Evolutionary conservation across 30 jellyfish, hydroid and myxozoan genomes (phyloP).

Genomic region (Chrysaora quinquecirrha): DNA sequence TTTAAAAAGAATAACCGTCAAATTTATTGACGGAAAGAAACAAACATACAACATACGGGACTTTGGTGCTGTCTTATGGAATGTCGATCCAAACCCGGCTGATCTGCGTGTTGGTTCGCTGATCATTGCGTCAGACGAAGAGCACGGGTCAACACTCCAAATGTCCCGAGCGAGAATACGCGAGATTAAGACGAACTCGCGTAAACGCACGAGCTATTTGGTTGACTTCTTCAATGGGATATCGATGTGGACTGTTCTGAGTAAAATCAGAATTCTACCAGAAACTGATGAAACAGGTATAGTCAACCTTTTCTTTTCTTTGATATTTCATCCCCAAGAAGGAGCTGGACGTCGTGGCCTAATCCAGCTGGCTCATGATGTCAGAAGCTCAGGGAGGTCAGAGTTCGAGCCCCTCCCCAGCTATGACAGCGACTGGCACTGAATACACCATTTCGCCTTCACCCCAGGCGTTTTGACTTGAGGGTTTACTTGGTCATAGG

Average conservation of each 20-base stretch:
- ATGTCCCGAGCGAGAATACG: slow-evolving; percentile 54
- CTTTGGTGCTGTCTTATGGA: slow-evolving; percentile 81
- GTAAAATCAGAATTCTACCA: slow-evolving; percentile 42
- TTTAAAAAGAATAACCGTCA: slow-evolving; percentile 43
- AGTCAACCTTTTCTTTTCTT: no score
- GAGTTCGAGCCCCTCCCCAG: no score
- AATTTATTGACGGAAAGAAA: slow-evolving; percentile 63
- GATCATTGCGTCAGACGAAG: slow-evolving; percentile 58
- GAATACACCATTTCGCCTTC: no score
- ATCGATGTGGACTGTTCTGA: slow-evolving; percentile 20
- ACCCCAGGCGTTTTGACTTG: no score
- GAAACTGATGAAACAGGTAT: slow-evolving; percentile 48
- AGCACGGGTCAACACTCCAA: slow-evolving; percentile 37
- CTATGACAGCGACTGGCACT: no score
- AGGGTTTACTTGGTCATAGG: no score
- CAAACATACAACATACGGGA: slow-evolving; percentile 56
- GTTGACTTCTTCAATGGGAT: slow-evolving; percentile 33
- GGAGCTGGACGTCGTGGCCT: no score
- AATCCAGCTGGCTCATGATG: no score
- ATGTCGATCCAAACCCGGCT: slow-evolving; percentile 76
- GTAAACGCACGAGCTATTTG: slow-evolving; percentile 45
- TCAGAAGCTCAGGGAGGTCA: no score
- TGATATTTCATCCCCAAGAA: no score
- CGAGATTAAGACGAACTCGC: slow-evolving; percentile 26
- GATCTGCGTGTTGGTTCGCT: slow-evolving; percentile 46